These are phyloP conservation scores for Drosophila setifemur DNA, from an alignment of 1,140 invertebrate species.

Conservation along the genomic window DNA sequence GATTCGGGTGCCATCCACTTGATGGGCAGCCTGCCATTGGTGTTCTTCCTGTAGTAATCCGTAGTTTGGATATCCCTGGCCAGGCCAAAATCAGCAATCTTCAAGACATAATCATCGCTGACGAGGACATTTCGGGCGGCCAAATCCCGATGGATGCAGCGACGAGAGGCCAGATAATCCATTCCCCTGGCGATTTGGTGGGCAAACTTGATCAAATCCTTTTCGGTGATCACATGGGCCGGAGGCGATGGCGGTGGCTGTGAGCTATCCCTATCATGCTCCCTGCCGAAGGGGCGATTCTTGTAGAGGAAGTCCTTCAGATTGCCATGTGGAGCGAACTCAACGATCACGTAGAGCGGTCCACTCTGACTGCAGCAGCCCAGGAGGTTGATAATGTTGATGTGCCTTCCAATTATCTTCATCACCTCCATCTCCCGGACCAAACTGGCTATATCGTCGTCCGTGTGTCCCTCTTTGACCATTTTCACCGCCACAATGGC, in stretches of 20 bases:
- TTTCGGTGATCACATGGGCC: conserved; percentile 92
- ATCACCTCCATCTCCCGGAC: conserved; percentile 99
- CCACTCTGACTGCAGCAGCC: conserved; percentile 98
- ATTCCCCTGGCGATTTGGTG: conserved; percentile 98
- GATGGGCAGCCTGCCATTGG: conserved; percentile 95
- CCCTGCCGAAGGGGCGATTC: conserved; percentile 86
- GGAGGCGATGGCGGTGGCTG: conserved; percentile 79
- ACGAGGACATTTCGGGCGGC: conserved; percentile 98
- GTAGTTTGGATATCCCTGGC: conserved; percentile 96
- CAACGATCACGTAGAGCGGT: conserved; percentile 97
- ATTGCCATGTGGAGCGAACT: conserved; percentile 97
- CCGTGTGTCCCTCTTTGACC: conserved; percentile 99
- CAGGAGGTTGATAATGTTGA: conserved; percentile 98
- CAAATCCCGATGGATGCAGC: conserved; percentile 98
- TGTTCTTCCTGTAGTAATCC: conserved; percentile 98
- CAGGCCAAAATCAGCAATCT: conserved; percentile 99
- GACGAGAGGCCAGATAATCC: conserved; percentile 96
- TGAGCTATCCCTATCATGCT: conserved; percentile 83
- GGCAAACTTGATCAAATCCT: conserved; percentile 97
- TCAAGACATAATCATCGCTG: conserved; percentile 94
- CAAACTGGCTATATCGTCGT: conserved; percentile 98
- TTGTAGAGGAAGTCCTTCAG: conserved; percentile 95
- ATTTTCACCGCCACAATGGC: conserved; percentile 99
- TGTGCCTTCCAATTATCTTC: conserved; percentile 98
- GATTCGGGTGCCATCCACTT: conserved; percentile 99